phyloP scores from a whole-genome alignment of 2,113 vertebrate species.

The Malurus melanocephalus region DNA sequence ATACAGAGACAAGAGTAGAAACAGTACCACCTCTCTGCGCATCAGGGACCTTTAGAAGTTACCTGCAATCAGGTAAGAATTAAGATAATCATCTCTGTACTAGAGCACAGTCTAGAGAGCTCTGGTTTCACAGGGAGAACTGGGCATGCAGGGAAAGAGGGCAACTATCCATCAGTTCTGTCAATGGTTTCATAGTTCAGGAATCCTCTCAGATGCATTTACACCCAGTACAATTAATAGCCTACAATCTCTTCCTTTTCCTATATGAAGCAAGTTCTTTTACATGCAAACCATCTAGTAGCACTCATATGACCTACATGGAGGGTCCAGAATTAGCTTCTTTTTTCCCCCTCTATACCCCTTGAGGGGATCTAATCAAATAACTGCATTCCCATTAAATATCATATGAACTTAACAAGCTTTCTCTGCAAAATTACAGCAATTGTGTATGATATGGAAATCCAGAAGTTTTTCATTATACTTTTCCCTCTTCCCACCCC shows the following conservation, averaged over 20 bases:
- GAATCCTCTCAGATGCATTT: background rate
- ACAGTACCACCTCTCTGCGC: background rate
- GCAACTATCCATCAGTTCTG: background rate
- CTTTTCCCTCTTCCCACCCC: background rate
- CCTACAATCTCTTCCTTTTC: background rate
- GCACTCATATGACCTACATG: background rate
- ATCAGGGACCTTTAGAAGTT: background rate
- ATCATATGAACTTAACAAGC: background rate
- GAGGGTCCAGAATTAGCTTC: background rate
- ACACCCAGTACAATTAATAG: background rate
- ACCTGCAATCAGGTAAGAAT: background rate
- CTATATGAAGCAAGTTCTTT: background rate
- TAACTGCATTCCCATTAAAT: background rate
- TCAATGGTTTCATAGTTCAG: background rate
- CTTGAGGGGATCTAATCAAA: background rate
- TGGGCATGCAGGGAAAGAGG: background rate
- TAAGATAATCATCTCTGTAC: background rate
- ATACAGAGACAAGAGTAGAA: background rate
- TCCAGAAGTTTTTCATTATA: constrained; percentile 25
- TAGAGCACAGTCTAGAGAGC: background rate
- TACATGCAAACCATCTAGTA: background rate
- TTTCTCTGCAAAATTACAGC: background rate
- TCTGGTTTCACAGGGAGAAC: background rate
- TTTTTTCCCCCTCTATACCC: background rate
- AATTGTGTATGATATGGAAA: background rate